Evolutionary conservation across 2,888 invertebrate genomes (phyloP).

Genomic region (Pyrrhosoma nymphula): DNA sequence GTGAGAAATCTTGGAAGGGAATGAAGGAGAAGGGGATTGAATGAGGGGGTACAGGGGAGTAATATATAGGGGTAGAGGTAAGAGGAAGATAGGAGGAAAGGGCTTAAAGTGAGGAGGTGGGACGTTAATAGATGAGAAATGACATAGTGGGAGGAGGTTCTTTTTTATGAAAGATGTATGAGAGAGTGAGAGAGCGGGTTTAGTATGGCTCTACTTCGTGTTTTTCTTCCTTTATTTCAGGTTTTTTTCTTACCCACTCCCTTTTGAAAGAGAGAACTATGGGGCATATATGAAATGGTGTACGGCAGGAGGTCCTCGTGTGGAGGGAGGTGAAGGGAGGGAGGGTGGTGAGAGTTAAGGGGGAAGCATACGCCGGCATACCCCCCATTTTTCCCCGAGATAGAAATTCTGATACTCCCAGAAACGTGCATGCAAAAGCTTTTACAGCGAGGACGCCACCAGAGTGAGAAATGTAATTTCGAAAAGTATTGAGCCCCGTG

Average conservation of each 20-base stretch:
- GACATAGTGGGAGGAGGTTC: neutral
- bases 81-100: too few relatives aligned
- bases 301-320: neutral
- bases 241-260: neutral
- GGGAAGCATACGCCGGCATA: too few relatives aligned
- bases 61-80: neutral
- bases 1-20: neutral
- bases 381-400: neutral
- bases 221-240: neutral
- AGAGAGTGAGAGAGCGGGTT: neutral
- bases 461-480: neutral
- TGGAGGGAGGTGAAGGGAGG: neutral
- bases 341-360: too few relatives aligned
- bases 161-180: too few relatives aligned
- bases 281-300: neutral
- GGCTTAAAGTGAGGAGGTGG: neutral
- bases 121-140: neutral
- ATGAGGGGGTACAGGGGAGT: neutral
- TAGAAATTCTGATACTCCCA: conserved; percentile 11
- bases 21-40: too few relatives aligned
- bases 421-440: conserved; percentile 1
- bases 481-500: neutral
- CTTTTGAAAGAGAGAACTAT: neutral
- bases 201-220: neutral
- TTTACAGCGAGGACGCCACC: neutral